Evolutionary conservation across 1,140 invertebrate genomes (phyloP).

Genomic region (Asbolus verrucosus): DNA sequence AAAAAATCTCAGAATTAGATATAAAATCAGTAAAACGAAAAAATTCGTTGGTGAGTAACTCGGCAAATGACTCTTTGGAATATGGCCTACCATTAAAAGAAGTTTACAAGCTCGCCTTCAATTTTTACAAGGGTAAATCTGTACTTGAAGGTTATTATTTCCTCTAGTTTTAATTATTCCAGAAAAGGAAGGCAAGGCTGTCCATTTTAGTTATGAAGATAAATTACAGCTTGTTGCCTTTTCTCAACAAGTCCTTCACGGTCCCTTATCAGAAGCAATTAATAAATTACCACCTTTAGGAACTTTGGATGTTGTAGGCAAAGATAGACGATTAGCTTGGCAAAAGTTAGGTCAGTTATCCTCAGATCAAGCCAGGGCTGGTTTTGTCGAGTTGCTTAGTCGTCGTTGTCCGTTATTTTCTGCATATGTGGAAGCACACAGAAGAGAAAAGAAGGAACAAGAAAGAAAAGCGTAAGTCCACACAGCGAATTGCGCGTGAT

Average conservation of each 20-base stretch:
- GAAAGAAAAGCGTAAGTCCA: conserved; percentile 73
- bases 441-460: conserved; percentile 79
- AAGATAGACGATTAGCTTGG: conserved; percentile 93
- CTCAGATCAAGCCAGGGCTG: conserved; percentile 88
- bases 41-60: not conserved
- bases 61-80: conserved; percentile 49
- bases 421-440: conserved; percentile 92
- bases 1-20: conserved; percentile 51
- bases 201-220: conserved; percentile 94
- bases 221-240: conserved; percentile 92
- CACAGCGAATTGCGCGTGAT: too few relatives aligned
- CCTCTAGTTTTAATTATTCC: conserved; percentile 61
- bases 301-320: conserved; percentile 94
- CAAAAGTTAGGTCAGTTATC: conserved; percentile 88
- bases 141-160: conserved; percentile 43
- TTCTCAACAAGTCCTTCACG: conserved; percentile 91
- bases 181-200: conserved; percentile 97
- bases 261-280: conserved; percentile 78
- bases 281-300: conserved; percentile 87
- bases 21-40: conserved; percentile 44
- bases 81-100: conserved; percentile 77
- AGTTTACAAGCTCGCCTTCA: conserved; percentile 87
- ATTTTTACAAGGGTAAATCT: conserved; percentile 88
- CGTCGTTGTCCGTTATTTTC: conserved; percentile 89
- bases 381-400: conserved; percentile 91